A percentile compares a stretch with the other conserved stretches of the same genome.
Evolutionary conservation across 2,888 invertebrate genomes (phyloP).

Genomic region (Trilocha varians): DNA sequence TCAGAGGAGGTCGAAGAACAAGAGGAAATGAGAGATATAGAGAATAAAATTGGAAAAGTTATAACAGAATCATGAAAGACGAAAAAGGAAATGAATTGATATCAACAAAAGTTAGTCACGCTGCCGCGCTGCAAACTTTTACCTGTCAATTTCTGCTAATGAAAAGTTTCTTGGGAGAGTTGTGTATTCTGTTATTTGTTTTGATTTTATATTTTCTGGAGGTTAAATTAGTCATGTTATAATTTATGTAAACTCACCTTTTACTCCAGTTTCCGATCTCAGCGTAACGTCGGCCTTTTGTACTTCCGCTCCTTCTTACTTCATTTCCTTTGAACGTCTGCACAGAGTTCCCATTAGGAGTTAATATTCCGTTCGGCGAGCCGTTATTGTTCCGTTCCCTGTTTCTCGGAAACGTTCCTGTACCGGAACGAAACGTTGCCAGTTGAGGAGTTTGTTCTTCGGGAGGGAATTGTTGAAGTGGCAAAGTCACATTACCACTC

Average conservation of each 20-base stretch:
- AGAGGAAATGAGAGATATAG: constrained; percentile 69
- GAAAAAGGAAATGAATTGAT: constrained; percentile 62
- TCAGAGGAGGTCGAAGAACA: constrained; percentile 49
- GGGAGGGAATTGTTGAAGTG: constrained; percentile 60
- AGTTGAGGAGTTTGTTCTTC: constrained; percentile 58
- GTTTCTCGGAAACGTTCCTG: constrained; percentile 67
- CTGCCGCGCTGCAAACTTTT: constrained; percentile 17
- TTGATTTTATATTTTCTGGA: too few relatives aligned
- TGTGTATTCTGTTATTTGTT: too few relatives aligned
- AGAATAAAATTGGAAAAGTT: constrained; percentile 73
- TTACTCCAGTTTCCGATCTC: constrained; percentile 75
- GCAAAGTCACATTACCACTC: constrained; percentile 69
- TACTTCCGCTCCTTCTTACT: constrained; percentile 65
- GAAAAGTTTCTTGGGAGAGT: too few relatives aligned
- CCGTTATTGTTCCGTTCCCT: constrained; percentile 65
- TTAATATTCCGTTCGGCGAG: constrained; percentile 63
- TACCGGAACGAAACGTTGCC: constrained; percentile 65
- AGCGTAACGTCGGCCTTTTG: constrained; percentile 71
- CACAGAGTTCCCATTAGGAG: constrained; percentile 66
- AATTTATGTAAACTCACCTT: constrained; percentile 48
- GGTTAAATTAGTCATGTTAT: not conserved
- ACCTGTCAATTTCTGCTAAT: constrained; percentile 12
- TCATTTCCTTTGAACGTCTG: constrained; percentile 68
- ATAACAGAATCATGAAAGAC: constrained; percentile 64
- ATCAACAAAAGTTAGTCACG: constrained; percentile 48